Base-by-base conservation (phyloP, 2,888 invertebrate species). In the Microctonus brassicae region DNA sequence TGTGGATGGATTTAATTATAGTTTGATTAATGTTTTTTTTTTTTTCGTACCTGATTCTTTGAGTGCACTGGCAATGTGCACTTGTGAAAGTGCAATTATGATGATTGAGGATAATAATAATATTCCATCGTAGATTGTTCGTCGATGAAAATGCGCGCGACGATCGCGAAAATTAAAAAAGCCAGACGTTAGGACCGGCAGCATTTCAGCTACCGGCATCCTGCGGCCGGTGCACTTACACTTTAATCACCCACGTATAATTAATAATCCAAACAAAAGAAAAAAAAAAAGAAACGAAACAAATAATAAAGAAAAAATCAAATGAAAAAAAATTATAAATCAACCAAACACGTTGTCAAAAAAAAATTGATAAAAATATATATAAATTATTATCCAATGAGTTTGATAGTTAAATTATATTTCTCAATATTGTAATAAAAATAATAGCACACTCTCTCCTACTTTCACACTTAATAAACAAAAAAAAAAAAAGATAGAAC, bases 201-300 rank as follows among this genome's bases (percentile, higher is more conserved):
- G 80, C 80, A 78, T 82, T 79, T 80, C 79, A 79, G 83, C 83
- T 82, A 82, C 82, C 83, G 83, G 84, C 84, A 84, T 84, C 83
- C 83, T 84, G 80, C 80, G 73, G 75, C 79, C 78, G 72, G 75
- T 77, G 77, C 67, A 76, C 81, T 75, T 78, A 72, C 76, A 76
- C 78, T 72, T 62, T 73, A 60, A 47, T 13, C 61, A 74, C 72
- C 58, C 75, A 73, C 68, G 61, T 70, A 73, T 33, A n/a, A 22
- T 52, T 58, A 39, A 20, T 57, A 53, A 63, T 57, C 60, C 63
- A 57, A 53, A 65, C 34, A 34, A 60, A 62, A 20, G 34, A 62
- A 22, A n/a, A n/a, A n/a, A n/a, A n/a, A n/a, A n/a, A n/a, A n/a
- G n/a, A n/a, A n/a, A n/a, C n/a, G n/a, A n/a, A 10, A 53, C 29